Percentiles rank a stretch among this genome's conserved stretches.
Evolutionary conservation across 2,113 vertebrate genomes (phyloP).

Genomic region (Pomatostomus ruficeps): DNA sequence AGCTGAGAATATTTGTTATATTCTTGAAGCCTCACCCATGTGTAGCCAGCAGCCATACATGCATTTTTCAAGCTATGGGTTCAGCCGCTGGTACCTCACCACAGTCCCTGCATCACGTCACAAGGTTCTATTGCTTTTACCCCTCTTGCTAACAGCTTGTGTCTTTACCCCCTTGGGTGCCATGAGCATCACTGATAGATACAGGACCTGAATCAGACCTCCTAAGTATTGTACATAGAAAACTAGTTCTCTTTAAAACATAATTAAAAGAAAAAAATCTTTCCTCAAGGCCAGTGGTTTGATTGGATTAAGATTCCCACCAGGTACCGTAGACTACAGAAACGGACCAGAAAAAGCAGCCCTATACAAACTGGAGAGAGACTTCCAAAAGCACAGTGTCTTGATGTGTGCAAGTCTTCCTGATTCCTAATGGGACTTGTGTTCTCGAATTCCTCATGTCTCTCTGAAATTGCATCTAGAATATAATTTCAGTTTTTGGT

Average conservation of each 20-base stretch:
- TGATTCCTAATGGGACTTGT: background rate
- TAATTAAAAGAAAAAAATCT: background rate
- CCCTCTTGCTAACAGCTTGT: background rate
- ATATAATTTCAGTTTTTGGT: background rate
- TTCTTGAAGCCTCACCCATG: background rate
- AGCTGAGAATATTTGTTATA: background rate
- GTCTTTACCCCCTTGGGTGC: background rate
- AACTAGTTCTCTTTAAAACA: background rate
- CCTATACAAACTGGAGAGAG: background rate
- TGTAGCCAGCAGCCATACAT: background rate
- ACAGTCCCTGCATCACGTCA: accelerated
- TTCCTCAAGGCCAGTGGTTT: background rate
- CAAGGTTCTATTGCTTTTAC: background rate
- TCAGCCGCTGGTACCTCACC: background rate
- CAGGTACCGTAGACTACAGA: background rate
- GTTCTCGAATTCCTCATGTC: background rate
- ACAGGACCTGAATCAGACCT: background rate
- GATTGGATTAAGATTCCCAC: background rate
- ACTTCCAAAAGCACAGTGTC: background rate
- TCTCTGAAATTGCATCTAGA: background rate
- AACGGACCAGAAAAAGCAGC: background rate
- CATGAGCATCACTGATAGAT: background rate
- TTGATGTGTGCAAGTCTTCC: background rate
- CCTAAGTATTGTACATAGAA: background rate
- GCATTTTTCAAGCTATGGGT: background rate